These are phyloP conservation scores for Andrena trimmerana DNA, from an alignment of 2,888 invertebrate species.

Conservation along the genomic window DNA sequence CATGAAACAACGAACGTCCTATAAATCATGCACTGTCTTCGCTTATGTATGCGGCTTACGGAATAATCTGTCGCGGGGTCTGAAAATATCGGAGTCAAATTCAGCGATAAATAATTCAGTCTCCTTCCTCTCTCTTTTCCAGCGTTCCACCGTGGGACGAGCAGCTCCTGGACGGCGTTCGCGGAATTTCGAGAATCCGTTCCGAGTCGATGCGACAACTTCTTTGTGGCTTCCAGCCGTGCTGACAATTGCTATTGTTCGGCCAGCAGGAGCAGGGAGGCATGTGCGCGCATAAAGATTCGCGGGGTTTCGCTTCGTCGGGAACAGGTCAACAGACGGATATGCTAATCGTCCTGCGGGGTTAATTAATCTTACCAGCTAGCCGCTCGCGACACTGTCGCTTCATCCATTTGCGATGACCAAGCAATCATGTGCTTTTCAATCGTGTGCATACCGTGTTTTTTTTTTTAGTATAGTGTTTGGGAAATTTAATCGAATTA, in stretches of 20 bases:
- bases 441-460: constrained; percentile 38
- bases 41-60: constrained; percentile 32
- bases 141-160: neutral
- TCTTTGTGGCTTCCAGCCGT: constrained; percentile 22
- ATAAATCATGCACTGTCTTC: constrained; percentile 43
- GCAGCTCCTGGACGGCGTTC: constrained; percentile 5
- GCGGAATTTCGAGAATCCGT: constrained; percentile 45
- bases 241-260: constrained; percentile 75
- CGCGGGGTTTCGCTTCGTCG: constrained; percentile 53
- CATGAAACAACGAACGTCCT: constrained; percentile 53
- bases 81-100: constrained; percentile 47
- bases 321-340: constrained; percentile 65
- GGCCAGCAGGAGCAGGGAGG: constrained; percentile 33
- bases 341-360: constrained; percentile 73
- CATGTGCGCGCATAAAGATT: constrained; percentile 74
- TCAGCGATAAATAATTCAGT: constrained; percentile 60
- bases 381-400: constrained; percentile 23
- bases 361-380: constrained; percentile 76
- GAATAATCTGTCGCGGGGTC: constrained; percentile 49
- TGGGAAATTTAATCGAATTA: too few relatives aligned
- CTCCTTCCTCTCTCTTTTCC: constrained; percentile 8
- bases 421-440: constrained; percentile 40
- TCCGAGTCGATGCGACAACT: constrained; percentile 19
- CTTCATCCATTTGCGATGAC: constrained; percentile 19
- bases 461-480: neutral